Base-by-base conservation (phyloP, 2,888 invertebrate species). In the Ochropleura plecta region DNA sequence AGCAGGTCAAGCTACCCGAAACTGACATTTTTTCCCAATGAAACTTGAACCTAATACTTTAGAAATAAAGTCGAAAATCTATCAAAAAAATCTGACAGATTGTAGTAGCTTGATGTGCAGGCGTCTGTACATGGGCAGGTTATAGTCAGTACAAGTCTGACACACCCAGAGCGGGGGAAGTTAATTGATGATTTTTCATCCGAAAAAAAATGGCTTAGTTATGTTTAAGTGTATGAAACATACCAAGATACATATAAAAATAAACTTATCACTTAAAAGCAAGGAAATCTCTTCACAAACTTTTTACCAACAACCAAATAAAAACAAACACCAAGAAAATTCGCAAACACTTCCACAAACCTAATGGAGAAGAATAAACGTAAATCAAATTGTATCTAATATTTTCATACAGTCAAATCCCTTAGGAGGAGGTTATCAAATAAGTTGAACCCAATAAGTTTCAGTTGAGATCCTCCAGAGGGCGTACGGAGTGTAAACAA, bases 401-500 rank as follows among this genome's bases (percentile, higher is more conserved):
- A 86, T 86, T 86, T 86, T 80, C 82, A 85, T 85, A 79, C 73
- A 78, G 71, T 75, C 59, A 75, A 76, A 73, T 74, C 86, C 84
- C 87, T 66, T 67, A 86, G 77, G 85, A 79, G 73, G 73, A 85
- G 89, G 89, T 92, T 93, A 93, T 93, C 92, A 91, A 93, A 93
- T 93, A 94, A 94, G 92, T 94, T 93, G 90, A 92, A 92, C 92
- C 91, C 92, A 90, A 93, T 93, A 93, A 94, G 93, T 93, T 94
- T 90, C 91, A 86, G 87, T 83, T 86, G 89, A 91, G 90, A 87
- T 83, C 78, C 79, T 79, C 87, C 85, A 75, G 85, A 86, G 85
- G 83, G 82, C 73, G 30, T 46, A 62, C 40, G 9, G 60, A 75
- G 70, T 55, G 79, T 76, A 86, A 90, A 88, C 88, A 89, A 90